Conservation (phyloP, 2,888 invertebrate species). For the Eremobia ochroleuca region DNA sequence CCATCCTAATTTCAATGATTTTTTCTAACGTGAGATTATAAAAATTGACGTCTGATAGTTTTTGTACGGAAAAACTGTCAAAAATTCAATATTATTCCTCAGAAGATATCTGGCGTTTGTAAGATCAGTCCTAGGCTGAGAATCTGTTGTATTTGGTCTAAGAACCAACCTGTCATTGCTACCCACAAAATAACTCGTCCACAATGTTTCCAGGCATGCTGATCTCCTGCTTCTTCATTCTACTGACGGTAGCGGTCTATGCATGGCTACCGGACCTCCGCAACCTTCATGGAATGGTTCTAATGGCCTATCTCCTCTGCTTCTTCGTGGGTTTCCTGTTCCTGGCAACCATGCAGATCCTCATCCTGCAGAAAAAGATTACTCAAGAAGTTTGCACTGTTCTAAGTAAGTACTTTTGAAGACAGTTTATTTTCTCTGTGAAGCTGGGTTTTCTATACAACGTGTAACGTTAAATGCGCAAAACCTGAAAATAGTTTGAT, state of each 20-base stretch:
- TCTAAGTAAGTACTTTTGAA: slow-evolving; percentile 76
- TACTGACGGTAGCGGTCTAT: slow-evolving; percentile 93
- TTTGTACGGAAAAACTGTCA: not conserved
- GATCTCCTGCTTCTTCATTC: slow-evolving; percentile 94
- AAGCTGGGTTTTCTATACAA: too few species aligned
- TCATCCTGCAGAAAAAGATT: slow-evolving; percentile 73
- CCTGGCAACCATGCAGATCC: slow-evolving; percentile 89
- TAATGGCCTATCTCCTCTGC: slow-evolving; percentile 94
- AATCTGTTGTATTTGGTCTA: not conserved
- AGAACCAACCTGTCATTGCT: not conserved
- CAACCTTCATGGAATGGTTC: slow-evolving; percentile 94
- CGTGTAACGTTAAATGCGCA: too few species aligned
- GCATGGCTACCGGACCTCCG: slow-evolving; percentile 93
- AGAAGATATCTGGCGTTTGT: not conserved
- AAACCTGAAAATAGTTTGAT: too few species aligned
- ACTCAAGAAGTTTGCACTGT: slow-evolving; percentile 59
- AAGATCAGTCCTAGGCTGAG: not conserved
- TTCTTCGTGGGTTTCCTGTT: slow-evolving; percentile 92
- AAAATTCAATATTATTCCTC: not conserved
- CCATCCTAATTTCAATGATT: not conserved
- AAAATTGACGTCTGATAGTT: not conserved
- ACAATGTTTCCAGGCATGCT: slow-evolving; percentile 91
- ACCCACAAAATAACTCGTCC: not conserved
- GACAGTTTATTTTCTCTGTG: not conserved
- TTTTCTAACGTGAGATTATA: not conserved